Evolutionary conservation across 2,113 vertebrate species (phyloP).

Genomic region (Emydocephalus ijimae): DNA sequence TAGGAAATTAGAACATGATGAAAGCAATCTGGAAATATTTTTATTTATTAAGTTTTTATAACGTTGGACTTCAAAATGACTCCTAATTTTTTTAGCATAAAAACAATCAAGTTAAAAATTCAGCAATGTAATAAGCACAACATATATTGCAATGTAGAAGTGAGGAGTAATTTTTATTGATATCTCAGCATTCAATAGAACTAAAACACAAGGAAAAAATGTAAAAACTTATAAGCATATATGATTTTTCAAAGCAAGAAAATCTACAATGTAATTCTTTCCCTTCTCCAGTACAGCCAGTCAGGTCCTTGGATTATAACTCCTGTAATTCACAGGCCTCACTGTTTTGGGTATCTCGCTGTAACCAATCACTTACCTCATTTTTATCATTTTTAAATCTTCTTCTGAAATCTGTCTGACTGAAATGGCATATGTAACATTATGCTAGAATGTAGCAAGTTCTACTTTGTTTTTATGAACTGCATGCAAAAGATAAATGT

Average conservation of each 20-base stretch:
- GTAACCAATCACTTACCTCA: background rate
- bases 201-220: background rate
- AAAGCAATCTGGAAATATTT: background rate
- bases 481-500: background rate
- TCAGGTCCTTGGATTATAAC: background rate
- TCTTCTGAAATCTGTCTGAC: background rate
- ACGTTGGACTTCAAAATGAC: background rate
- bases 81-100: background rate
- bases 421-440: background rate
- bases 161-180: background rate
- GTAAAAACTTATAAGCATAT: background rate
- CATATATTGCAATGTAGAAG: rapidly evolving
- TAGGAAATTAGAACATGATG: constrained; percentile 29
- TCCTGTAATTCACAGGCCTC: too few relatives aligned
- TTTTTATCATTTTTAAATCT: background rate
- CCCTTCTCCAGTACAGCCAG: background rate
- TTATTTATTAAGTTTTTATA: background rate
- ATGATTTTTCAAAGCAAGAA: background rate
- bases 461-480: background rate
- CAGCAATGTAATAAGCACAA: background rate
- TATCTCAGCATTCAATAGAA: background rate
- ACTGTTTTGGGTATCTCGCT: background rate
- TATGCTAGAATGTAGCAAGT: background rate
- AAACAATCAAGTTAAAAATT: background rate
- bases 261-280: background rate